Evolutionary conservation across 2,113 vertebrate species (phyloP), one percentile per base, ranked within the genome.

Genomic region (Mus spicilegus): DNA sequence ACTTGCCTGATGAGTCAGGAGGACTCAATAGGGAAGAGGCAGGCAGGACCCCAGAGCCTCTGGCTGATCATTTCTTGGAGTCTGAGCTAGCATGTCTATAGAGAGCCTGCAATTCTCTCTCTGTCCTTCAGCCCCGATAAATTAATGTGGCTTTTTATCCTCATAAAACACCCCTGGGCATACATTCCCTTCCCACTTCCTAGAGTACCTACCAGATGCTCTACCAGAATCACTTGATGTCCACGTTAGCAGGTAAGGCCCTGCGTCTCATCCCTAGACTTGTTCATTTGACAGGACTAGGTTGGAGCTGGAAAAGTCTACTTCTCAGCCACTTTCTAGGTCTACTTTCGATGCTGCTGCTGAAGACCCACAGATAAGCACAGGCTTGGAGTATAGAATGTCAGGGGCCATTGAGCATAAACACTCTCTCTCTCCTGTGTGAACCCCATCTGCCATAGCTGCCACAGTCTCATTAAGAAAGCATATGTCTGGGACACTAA

Each of bases 1-100:
- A 93, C 91, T 94, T 91, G 73, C 80, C 73, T 87, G 91, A 96
- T 94, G 92, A 97, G 94, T 96, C 78, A 97, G 93, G 95, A 95
- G 91, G 94, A 96, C 93, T 72, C 12, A 0, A 42, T 42, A 72
- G 86, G 86, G 95, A 93, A 76, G 61, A 93, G 51, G 42, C 54
- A 89, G 12, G 61, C 77, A 87, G 88, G 85, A 92, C 89, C 95
- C 88, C 51, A 92, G 73, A 87, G 78, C 77, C 92, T 96, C 90
- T 81, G 69, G 77, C 58, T 92, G 92, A 92, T 42, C 28, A 51
- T 70, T 91, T 86, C 80, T 73, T 42, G 56, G 46, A 86, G n/a
- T 75, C 0, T 78, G 51, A 90, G 63, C 88, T 75, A 80, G 81
- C 39, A 65, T 94, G 93, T 93, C 78, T 49, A 54, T 24, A 73